A percentile compares a stretch with the other conserved stretches of the same genome.
phyloP scores from a whole-genome alignment of 2,888 invertebrate genomes.

The Dasysyrphus tricinctus region DNA sequence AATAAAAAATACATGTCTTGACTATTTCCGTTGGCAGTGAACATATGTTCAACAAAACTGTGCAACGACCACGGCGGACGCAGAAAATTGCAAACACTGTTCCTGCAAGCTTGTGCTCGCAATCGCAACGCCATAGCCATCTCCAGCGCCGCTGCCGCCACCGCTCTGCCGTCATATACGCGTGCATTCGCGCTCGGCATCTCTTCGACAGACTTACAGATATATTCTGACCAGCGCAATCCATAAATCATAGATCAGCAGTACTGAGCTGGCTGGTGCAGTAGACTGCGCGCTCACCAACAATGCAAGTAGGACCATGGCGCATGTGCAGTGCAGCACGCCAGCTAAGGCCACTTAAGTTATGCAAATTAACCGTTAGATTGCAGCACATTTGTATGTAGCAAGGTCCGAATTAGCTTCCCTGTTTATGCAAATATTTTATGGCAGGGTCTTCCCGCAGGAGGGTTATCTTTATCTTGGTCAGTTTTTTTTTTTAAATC shows the following conservation, averaged over 20 bases:
- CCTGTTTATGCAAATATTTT: slow-evolving; percentile 75
- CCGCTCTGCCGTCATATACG: slow-evolving; percentile 21
- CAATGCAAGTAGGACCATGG: slow-evolving; percentile 50
- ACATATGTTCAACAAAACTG: slow-evolving; percentile 75
- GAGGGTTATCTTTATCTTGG: slow-evolving; percentile 66
- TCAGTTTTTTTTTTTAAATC: slow-evolving; percentile 43
- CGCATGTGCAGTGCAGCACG: slow-evolving; percentile 60
- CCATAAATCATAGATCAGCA: slow-evolving; percentile 74
- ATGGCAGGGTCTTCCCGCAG: slow-evolving; percentile 63
- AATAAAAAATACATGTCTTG: slow-evolving; percentile 55
- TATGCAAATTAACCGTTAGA: slow-evolving; percentile 75
- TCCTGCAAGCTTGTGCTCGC: slow-evolving; percentile 36
- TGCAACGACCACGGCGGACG: slow-evolving; percentile 56
- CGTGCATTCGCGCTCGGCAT: slow-evolving; percentile 60
- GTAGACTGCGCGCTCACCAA: slow-evolving; percentile 42
- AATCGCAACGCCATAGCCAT: slow-evolving; percentile 23
- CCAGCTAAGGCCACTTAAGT: slow-evolving; percentile 69
- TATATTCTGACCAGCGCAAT: slow-evolving; percentile 58
- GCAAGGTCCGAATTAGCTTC: slow-evolving; percentile 71
- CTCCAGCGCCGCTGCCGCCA: background rate
- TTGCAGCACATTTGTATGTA: slow-evolving; percentile 73
- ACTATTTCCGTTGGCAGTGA: slow-evolving; percentile 74
- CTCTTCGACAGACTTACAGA: slow-evolving; percentile 67
- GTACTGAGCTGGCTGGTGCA: slow-evolving; percentile 24
- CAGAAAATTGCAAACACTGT: slow-evolving; percentile 34